Evolutionary conservation across 2,797 vertebrate genomes (phyloP).

Genomic region (Schizopygopsis malacanthus): DNA sequence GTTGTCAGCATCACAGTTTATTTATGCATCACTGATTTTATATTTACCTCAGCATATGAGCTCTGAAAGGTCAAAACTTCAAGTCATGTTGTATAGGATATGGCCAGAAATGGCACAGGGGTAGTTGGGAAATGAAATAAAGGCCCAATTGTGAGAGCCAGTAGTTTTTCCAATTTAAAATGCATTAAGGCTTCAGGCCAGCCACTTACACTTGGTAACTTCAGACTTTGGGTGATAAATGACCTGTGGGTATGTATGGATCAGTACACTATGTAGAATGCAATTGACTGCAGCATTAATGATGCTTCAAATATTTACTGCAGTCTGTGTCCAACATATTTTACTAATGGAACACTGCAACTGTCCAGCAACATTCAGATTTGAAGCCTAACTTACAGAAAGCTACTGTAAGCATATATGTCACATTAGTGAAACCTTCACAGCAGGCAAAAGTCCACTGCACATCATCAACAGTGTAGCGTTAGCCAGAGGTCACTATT

Average conservation of each 20-base stretch:
- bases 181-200: slow-evolving; percentile 25
- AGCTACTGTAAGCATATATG: neutral
- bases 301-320: neutral
- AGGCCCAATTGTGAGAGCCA: neutral
- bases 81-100: slow-evolving; percentile 33
- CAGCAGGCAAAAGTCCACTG: neutral
- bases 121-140: neutral
- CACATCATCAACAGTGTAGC: neutral
- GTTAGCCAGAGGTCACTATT: neutral
- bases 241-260: slow-evolving; percentile 25
- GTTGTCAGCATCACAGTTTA: slow-evolving; percentile 1
- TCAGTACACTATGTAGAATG: slow-evolving; percentile 42
- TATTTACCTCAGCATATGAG: slow-evolving; percentile 40
- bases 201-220: slow-evolving; percentile 28
- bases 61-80: slow-evolving; percentile 60
- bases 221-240: slow-evolving; percentile 34
- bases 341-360: neutral
- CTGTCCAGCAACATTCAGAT: neutral
- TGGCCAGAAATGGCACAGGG: neutral
- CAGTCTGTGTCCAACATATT: neutral
- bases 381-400: neutral
- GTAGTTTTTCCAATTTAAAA: slow-evolving; percentile 24
- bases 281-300: slow-evolving; percentile 10
- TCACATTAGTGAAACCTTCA: neutral
- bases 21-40: neutral